Evolutionary conservation across 2,113 vertebrate species (phyloP), one percentile per base, ranked within the genome.

Genomic region (Actinemys pallida): DNA sequence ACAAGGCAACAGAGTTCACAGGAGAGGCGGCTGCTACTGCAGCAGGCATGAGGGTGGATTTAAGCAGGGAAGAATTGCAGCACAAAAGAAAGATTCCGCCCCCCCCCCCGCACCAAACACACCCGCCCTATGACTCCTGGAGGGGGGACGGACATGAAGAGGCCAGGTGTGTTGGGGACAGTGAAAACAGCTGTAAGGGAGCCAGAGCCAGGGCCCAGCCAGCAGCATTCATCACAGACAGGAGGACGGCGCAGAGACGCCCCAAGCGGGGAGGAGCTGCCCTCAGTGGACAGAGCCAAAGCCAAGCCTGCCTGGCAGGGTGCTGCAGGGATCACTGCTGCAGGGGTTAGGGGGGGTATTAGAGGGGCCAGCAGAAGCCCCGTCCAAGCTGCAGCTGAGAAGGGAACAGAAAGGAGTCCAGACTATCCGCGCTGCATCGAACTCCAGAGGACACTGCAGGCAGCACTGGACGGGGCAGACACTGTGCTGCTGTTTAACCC

Each of bases 201-300:
- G 87, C 52, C 17, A 7, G n/a, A 25, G 78, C 22, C 78, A 0
- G 0, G 0, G 65, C 1, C 7, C 11, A 16, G 81, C 69, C 59
- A 1, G 22, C 5, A 35, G 54, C 6, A 13, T 35, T 27, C 76
- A 4, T 24, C 53, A 52, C 3, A 2, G 24, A 12, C 65, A 56
- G 87, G 47, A 8, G 82, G 42, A 20, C 19, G 65, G 19, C 59
- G 29, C 52, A 5, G 11, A 59, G 62, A 9, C 65, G 3, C 22
- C 31, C 22, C 49, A 1, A 2, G 45, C n/a, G 47, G 49, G n/a
- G 47, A 42, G 47, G 35, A 65, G 82, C 50, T 17, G 27, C 79
- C 57, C 50, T 47, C 72, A 3, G 14, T 0, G 2, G 53, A 85
- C 65, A 3, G 39, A 25, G 53, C 57, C 2, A 0, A 13, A 81